Evolutionary conservation across 2,797 vertebrate genomes (phyloP), one percentile per base, ranked within the genome.

Genomic region (Sebastes paucispinis): DNA sequence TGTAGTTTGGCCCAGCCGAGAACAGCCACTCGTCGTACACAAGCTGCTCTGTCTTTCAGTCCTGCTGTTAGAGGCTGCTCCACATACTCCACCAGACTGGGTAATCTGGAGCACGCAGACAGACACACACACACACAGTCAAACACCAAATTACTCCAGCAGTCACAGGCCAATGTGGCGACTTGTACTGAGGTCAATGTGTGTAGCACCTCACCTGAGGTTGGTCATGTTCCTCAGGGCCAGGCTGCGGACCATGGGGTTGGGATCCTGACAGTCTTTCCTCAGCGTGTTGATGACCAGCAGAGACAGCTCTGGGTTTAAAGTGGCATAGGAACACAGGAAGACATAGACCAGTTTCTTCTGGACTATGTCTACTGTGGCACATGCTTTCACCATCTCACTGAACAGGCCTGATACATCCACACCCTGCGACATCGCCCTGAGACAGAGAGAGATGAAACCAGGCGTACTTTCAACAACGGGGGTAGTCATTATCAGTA

Each of bases 301-400:
- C 77, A 99, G 95, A 3, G 98, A 97, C 82, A 99, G 94, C 82
- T 98, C 97, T 0, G 98, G 98, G 87, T 98, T 97, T 39, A 95
- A 92, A 7, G 97, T 82, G 1, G 98, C 98, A 10, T 98, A 98
- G 0, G 96, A 96, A 82, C 97, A 97, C 96, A 99, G 95, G 90
- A 97, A 99, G 77, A 98, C 92, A 27, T 98, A 98, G 58, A 98
- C 97, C 88, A 99, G 88, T 87, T 98, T 99, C 95, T 99, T 99
- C 94, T 99, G 98, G 83, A 98, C 96, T 36, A 97, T 91, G 85
- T 99, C 98, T 11, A 96, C 93, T 2, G 97, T 97, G 58, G 98
- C 97, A 70, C 98, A 97, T 3, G 98, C 98, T 93, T 98, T 98
- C 67, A 98, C 97, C 97, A 99, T 98, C 93, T 99, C 98, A 94